phyloP scores from a whole-genome alignment of 2,113 vertebrate species.

The Bothrops jararaca region DNA sequence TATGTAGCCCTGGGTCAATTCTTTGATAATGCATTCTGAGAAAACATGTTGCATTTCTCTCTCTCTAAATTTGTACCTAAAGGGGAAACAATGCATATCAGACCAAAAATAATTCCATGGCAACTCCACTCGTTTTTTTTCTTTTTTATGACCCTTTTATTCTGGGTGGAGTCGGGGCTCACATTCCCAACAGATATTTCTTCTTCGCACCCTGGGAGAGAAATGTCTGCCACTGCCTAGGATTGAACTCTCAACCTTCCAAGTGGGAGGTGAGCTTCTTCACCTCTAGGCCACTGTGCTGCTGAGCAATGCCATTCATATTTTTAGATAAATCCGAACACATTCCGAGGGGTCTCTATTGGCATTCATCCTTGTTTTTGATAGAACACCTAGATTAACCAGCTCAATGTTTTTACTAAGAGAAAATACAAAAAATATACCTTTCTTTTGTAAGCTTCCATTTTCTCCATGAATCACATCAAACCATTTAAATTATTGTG shows the following conservation, averaged over 20 bases:
- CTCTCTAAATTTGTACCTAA: not conserved
- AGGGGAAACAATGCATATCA: not conserved
- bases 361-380: not conserved
- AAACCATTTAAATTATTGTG: constrained; percentile 2
- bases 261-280: not conserved
- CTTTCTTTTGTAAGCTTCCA: not conserved
- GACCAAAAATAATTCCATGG: not conserved
- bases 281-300: not conserved
- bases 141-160: not conserved
- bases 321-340: not conserved
- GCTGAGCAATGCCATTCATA: not conserved
- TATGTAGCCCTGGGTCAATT: not conserved
- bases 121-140: not conserved
- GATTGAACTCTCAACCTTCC: not conserved
- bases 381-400: not conserved
- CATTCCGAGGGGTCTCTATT: too few species aligned
- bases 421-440: not conserved
- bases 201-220: not conserved
- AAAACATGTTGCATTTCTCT: not conserved
- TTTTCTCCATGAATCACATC: not conserved
- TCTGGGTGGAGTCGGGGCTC: not conserved
- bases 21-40: not conserved
- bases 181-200: not conserved
- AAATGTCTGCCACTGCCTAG: not conserved
- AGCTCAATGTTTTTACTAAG: not conserved